phyloP scores from a whole-genome alignment of 2,113 vertebrate species.

The Sylvia atricapilla region DNA sequence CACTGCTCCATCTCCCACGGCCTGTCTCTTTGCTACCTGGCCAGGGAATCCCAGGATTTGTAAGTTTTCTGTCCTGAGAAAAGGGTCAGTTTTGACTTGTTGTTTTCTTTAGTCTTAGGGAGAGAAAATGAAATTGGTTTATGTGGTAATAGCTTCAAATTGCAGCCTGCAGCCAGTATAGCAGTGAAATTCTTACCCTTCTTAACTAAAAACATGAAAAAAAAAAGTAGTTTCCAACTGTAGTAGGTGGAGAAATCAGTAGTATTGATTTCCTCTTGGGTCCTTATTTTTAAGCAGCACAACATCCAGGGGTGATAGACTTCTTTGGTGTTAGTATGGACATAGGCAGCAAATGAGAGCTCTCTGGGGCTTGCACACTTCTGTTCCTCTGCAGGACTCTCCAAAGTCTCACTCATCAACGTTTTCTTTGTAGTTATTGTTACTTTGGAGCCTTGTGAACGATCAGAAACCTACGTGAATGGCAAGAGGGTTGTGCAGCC shows the following conservation, averaged over 20 bases:
- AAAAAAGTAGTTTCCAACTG: neutral
- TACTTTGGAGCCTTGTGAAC: slow-evolving; percentile 90
- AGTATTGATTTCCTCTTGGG: neutral
- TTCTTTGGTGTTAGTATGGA: neutral
- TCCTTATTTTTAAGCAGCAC: neutral
- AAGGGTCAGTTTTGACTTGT: neutral
- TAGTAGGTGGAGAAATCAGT: neutral
- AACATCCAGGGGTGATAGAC: neutral
- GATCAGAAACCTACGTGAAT: slow-evolving; percentile 96
- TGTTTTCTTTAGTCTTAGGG: neutral
- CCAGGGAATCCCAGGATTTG: neutral
- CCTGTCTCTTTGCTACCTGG: rapidly evolving
- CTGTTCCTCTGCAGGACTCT: neutral
- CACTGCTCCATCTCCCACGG: neutral
- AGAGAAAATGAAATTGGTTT: neutral
- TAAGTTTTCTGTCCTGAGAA: neutral
- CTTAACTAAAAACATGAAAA: neutral
- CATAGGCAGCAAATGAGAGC: neutral
- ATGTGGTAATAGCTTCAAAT: neutral
- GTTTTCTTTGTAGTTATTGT: slow-evolving; percentile 83
- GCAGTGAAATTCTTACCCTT: neutral
- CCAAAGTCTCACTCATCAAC: neutral
- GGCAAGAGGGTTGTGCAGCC: slow-evolving; percentile 91
- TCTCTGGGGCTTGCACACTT: neutral
- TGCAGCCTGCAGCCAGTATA: neutral